Evolutionary conservation across 2,113 vertebrate species (phyloP), one percentile per base, ranked within the genome.

Genomic region (Pogona vitticeps): DNA sequence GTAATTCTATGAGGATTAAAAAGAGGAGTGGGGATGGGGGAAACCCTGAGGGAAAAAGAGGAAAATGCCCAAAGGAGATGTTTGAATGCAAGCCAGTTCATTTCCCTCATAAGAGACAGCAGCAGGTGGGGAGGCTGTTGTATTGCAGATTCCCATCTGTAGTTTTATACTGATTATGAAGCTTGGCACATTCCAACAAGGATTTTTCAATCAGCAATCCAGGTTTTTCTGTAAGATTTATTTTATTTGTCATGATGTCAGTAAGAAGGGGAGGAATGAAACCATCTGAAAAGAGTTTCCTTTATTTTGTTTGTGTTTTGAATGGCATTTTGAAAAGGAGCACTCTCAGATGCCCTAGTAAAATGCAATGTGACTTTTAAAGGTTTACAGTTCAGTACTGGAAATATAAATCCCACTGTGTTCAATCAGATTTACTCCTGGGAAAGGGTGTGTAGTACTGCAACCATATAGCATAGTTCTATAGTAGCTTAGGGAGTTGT

Each of bases 151-250:
- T 9, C 7, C 82, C 83, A 76, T 52, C 56, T 63, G 63, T 36
- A 58, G 1, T n/a, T 82, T 86, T 87, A 21, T 72, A 58, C 5
- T 75, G 33, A 31, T 56, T 79, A 80, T 77, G 33, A 14, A 85
- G 67, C 84, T 72, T 80, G 82, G 59, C 76, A 88, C 70, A 80
- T 63, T 61, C 31, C 58, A 14, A 56, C n/a, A n/a, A 14, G 23
- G 56, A 58, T 56, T 76, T 82, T 80, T 84, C n/a, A 38, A 18
- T 38, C 21, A 31, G 20, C 20, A 73, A 3, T 3, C 26, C 26
- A 90, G 15, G 2, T 76, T 68, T 86, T 70, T 56, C 67, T 15
- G 17, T 82, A 21, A 67, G 4, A 91, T 23, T 13, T 80, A 80
- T 79, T 38, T 77, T 23, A 72, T 3, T 18, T 2, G 14, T 72